Percentiles rank a stretch among this genome's conserved stretches.
These are phyloP conservation scores for Benthosema pterotum DNA, from an alignment of 2,797 vertebrate species.

Conservation along the genomic window DNA sequence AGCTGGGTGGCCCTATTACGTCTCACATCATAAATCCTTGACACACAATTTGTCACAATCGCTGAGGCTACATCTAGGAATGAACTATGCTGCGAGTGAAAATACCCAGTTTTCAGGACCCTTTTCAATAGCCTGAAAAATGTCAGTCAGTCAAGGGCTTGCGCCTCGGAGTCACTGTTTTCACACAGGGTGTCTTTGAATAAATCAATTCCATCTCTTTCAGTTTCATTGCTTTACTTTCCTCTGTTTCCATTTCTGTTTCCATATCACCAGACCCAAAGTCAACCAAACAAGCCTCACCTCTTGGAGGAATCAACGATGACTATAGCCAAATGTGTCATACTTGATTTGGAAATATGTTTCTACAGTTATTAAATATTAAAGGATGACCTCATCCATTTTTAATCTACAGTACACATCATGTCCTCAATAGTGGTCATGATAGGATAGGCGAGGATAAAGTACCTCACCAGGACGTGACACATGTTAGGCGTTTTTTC, in stretches of 20 bases:
- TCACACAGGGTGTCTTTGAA: slow-evolving; percentile 22
- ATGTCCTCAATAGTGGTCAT: too few relatives aligned
- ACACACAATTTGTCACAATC: slow-evolving; percentile 78
- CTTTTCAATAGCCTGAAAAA: slow-evolving; percentile 40
- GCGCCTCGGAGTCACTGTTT: slow-evolving; percentile 28
- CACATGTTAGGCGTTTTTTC: too few relatives aligned
- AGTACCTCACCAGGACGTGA: too few relatives aligned
- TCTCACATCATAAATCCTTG: slow-evolving; percentile 77
- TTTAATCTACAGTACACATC: too few relatives aligned
- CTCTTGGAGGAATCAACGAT: not conserved
- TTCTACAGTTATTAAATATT: too few relatives aligned
- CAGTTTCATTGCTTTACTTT: not conserved
- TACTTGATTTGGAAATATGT: too few relatives aligned
- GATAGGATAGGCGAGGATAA: too few relatives aligned
- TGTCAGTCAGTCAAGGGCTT: slow-evolving; percentile 43
- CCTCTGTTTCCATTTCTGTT: slow-evolving; percentile 8
- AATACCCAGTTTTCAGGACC: slow-evolving; percentile 48
- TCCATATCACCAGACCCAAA: not conserved
- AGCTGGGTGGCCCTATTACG: slow-evolving; percentile 78
- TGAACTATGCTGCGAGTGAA: slow-evolving; percentile 40
- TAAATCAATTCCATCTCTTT: slow-evolving; percentile 3
- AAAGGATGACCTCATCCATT: too few relatives aligned
- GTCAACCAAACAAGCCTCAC: slow-evolving; percentile 11
- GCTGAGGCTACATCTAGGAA: slow-evolving; percentile 59
- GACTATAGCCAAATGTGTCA: too few relatives aligned